Conservation (phyloP, 2,113 vertebrate genomes). For the Tricholaema leucomelas region DNA sequence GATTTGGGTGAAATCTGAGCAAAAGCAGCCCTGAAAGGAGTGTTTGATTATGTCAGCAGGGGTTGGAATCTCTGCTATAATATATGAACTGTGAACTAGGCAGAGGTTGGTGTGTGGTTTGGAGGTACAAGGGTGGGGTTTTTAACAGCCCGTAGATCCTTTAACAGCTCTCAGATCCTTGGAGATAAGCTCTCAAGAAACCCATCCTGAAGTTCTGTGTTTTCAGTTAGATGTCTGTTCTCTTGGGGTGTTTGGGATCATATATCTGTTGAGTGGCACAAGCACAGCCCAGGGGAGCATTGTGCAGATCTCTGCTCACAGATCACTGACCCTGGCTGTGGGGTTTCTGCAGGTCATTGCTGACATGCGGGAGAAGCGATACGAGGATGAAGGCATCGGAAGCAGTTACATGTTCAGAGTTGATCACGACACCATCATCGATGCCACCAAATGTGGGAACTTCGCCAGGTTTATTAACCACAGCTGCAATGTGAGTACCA, state of each 20-base stretch:
- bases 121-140: not conserved
- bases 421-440: constrained; percentile 98
- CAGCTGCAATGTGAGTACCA: constrained; percentile 94
- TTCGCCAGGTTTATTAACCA: constrained; percentile 98
- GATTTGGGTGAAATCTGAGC: not conserved
- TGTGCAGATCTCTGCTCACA: not conserved
- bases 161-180: not conserved
- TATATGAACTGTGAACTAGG: rapidly evolving
- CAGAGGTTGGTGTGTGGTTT: not conserved
- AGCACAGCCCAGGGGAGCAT: not conserved
- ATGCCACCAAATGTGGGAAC: constrained; percentile 97
- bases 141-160: not conserved
- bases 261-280: not conserved
- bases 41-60: rapidly evolving
- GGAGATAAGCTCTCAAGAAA: not conserved
- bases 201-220: not conserved
- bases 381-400: constrained; percentile 96
- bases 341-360: constrained; percentile 87
- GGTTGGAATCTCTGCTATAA: not conserved
- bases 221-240: not conserved
- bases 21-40: not conserved
- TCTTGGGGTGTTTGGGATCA: not conserved
- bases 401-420: constrained; percentile 99
- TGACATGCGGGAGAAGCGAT: constrained; percentile 97
- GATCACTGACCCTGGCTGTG: rapidly evolving